phyloP scores from a whole-genome alignment of 1,140 invertebrate genomes.

The Ruditapes philippinarum region DNA sequence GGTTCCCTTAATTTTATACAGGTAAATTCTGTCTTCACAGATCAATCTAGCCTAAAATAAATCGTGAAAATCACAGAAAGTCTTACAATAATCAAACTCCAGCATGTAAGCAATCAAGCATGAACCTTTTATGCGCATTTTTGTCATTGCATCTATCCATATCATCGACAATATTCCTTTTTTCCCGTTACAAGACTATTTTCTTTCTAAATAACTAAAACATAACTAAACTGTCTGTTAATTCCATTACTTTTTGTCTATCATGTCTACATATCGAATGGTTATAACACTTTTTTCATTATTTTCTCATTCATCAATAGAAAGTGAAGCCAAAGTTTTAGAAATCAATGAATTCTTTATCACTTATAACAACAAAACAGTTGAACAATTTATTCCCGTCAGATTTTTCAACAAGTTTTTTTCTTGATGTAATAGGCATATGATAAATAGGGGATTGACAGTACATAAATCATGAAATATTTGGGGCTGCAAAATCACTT shows the following conservation, averaged over 20 bases:
- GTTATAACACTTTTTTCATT: neutral
- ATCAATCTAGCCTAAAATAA: constrained; percentile 11
- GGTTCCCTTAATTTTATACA: constrained; percentile 3
- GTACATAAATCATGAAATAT: neutral
- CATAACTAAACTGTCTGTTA: neutral
- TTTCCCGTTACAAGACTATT: neutral
- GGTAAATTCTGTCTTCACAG: neutral
- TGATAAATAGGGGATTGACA: constrained; percentile 10
- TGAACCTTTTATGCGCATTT: neutral
- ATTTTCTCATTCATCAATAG: neutral
- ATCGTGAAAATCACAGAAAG: neutral
- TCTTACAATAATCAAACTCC: neutral
- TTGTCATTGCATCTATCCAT: constrained; percentile 1
- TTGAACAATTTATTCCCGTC: neutral
- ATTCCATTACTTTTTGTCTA: neutral
- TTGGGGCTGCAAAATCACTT: constrained; percentile 14
- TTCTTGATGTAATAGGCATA: constrained; percentile 1
- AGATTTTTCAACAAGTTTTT: neutral
- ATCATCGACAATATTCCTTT: neutral
- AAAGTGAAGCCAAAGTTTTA: neutral
- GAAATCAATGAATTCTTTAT: neutral
- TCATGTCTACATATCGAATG: neutral
- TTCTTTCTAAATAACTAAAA: neutral
- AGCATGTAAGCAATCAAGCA: neutral
- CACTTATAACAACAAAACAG: neutral